phyloP scores from a whole-genome alignment of 64 coral and sea anemone genomes.

The Montipora capricornis region DNA sequence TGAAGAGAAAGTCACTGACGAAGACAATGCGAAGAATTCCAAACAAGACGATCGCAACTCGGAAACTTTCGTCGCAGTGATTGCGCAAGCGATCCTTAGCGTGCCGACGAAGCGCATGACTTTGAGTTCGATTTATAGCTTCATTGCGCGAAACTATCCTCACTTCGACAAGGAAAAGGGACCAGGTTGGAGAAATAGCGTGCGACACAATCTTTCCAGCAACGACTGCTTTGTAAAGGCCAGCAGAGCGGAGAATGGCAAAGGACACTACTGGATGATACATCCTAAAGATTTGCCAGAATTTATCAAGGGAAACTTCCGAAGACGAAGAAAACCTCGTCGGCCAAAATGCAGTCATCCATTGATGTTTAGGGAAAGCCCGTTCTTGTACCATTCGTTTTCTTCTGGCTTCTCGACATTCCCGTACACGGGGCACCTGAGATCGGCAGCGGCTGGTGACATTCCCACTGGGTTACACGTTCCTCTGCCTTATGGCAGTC shows the following conservation, averaged over 20 bases:
- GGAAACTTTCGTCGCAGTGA: slow-evolving; percentile 81
- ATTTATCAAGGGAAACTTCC: slow-evolving; percentile 84
- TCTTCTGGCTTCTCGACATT: slow-evolving; percentile 32
- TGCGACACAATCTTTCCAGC: slow-evolving; percentile 85
- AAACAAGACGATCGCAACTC: slow-evolving; percentile 66
- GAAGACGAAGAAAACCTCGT: slow-evolving; percentile 74
- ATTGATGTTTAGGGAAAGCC: slow-evolving; percentile 33
- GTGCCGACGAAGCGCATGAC: slow-evolving; percentile 84
- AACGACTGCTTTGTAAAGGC: slow-evolving; percentile 92
- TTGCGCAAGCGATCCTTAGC: slow-evolving; percentile 80
- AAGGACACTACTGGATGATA: slow-evolving; percentile 92
- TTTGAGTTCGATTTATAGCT: slow-evolving; percentile 79
- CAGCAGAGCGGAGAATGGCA: slow-evolving; percentile 82
- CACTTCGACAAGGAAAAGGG: slow-evolving; percentile 91
- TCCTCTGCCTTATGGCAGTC: not conserved
- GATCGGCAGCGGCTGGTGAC: slow-evolving; percentile 4
- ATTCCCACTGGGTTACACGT: slow-evolving; percentile 19
- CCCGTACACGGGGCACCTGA: slow-evolving; percentile 37
- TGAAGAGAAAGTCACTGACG: not conserved
- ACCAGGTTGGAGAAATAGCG: slow-evolving; percentile 85
- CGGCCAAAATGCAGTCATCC: slow-evolving; percentile 60
- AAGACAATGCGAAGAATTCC: slow-evolving; percentile 44
- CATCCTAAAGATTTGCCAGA: slow-evolving; percentile 89
- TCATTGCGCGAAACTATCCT: slow-evolving; percentile 69
- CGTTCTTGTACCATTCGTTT: slow-evolving; percentile 27